Conservation (phyloP, 2,888 invertebrate species). For the Geophilus truncorum region DNA sequence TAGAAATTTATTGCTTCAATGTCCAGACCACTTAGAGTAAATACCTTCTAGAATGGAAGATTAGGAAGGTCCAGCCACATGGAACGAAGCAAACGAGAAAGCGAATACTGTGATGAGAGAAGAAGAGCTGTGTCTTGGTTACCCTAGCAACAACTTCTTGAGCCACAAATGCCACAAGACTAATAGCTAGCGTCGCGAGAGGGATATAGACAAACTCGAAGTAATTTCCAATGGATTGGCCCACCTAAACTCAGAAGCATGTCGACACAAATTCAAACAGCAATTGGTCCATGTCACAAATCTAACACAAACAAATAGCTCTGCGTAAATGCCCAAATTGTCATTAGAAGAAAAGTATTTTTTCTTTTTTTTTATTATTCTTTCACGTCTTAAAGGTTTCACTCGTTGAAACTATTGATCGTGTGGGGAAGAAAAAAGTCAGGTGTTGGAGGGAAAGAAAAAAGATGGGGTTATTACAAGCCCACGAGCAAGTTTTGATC, state of each 20-base stretch:
- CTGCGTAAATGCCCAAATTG: not conserved
- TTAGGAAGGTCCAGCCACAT: slow-evolving; percentile 19
- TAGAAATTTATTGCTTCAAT: slow-evolving; percentile 15
- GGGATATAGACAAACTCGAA: slow-evolving; percentile 8
- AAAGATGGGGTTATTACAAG: not conserved
- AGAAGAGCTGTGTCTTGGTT: slow-evolving; percentile 8
- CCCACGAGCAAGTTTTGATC: not conserved
- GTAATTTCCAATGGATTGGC: slow-evolving; percentile 24
- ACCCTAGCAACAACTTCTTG: slow-evolving; percentile 25
- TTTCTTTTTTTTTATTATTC: not conserved
- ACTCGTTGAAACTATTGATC: not conserved
- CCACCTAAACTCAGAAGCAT: not conserved
- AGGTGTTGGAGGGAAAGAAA: not conserved
- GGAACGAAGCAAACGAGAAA: not conserved
- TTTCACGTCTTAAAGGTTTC: not conserved
- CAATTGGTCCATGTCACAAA: not conserved
- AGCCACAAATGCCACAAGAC: slow-evolving; percentile 27
- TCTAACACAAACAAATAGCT: not conserved
- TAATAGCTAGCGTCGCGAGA: slow-evolving; percentile 10
- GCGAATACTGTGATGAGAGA: slow-evolving; percentile 20
- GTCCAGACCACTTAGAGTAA: slow-evolving; percentile 24
- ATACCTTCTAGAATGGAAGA: slow-evolving; percentile 21
- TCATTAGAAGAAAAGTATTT: not conserved
- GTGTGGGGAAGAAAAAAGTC: not conserved
- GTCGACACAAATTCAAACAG: slow-evolving; percentile 12